Evolutionary conservation across 2,113 vertebrate species (phyloP).

Genomic region (Thunnus thynnus): DNA sequence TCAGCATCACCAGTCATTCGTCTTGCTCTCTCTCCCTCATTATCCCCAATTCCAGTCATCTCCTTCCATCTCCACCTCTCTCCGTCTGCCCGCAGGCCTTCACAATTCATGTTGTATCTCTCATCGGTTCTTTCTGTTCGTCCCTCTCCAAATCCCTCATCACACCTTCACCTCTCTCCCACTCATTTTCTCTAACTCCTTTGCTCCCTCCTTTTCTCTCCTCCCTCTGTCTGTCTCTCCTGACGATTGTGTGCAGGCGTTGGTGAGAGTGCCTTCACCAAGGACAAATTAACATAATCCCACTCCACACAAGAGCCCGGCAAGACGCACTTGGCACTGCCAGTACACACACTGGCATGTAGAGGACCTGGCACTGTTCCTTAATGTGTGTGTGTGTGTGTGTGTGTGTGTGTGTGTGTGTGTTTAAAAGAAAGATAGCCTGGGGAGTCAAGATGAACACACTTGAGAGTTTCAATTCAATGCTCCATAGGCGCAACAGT

Average conservation of each 20-base stretch:
- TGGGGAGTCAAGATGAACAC: constrained; percentile 51
- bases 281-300: constrained; percentile 76
- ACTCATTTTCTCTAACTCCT: constrained; percentile 49
- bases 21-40: constrained; percentile 20
- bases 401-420: constrained; percentile 37
- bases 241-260: constrained; percentile 50
- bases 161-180: constrained; percentile 54
- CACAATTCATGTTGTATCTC: not conserved
- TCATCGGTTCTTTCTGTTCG: constrained; percentile 6
- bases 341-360: constrained; percentile 34
- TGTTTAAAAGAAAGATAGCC: constrained; percentile 18
- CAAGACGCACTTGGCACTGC: constrained; percentile 46
- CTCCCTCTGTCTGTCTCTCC: constrained; percentile 36
- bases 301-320: constrained; percentile 69
- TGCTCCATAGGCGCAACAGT: constrained; percentile 30
- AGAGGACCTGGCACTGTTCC: constrained; percentile 40
- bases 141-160: constrained; percentile 30
- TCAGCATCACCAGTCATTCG: not conserved
- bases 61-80: constrained; percentile 13
- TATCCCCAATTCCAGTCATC: constrained; percentile 27
- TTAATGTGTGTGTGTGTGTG: constrained; percentile 15
- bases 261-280: constrained; percentile 58
- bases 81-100: constrained; percentile 17
- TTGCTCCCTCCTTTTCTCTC: constrained; percentile 23
- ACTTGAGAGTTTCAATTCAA: constrained; percentile 38